A percentile compares a stretch with the other conserved stretches of the same genome.
These are phyloP conservation scores for Pherbina coryleti DNA, from an alignment of 2,888 invertebrate genomes.

Conservation along the genomic window DNA sequence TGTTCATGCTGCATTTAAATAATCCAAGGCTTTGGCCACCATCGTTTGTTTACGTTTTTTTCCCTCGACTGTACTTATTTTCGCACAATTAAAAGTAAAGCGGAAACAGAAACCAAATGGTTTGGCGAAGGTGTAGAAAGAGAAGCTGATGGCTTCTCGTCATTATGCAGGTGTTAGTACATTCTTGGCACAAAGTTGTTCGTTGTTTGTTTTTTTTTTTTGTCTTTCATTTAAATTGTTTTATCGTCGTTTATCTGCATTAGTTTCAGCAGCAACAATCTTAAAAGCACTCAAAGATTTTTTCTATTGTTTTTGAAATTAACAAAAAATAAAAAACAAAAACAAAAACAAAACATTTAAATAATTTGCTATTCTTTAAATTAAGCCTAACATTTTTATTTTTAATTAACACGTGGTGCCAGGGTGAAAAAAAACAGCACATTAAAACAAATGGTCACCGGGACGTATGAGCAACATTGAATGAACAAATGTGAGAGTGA, in stretches of 20 bases:
- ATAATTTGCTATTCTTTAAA: too few species aligned
- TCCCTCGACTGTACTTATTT: background rate
- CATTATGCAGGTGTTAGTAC: background rate
- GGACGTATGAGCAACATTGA: too few species aligned
- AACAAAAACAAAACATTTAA: too few species aligned
- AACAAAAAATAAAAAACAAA: too few species aligned
- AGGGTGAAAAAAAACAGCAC: too few species aligned
- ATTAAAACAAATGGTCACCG: too few species aligned
- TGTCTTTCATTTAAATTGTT: background rate
- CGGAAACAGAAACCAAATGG: background rate
- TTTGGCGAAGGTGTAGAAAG: background rate
- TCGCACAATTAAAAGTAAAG: conserved; percentile 12
- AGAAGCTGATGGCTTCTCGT: background rate
- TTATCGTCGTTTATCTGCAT: background rate
- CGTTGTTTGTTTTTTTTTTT: background rate
- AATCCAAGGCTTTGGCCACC: background rate
- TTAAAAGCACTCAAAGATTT: too few species aligned
- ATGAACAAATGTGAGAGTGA: too few species aligned
- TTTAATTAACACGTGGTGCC: too few species aligned
- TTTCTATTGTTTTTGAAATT: too few species aligned
- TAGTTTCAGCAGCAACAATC: background rate
- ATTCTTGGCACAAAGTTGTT: background rate
- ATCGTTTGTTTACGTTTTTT: background rate
- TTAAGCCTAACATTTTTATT: too few species aligned
- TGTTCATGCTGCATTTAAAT: background rate